These are phyloP conservation scores for Spinus olivaceus DNA, from an alignment of 2,797 vertebrate species.

Conservation along the genomic window DNA sequence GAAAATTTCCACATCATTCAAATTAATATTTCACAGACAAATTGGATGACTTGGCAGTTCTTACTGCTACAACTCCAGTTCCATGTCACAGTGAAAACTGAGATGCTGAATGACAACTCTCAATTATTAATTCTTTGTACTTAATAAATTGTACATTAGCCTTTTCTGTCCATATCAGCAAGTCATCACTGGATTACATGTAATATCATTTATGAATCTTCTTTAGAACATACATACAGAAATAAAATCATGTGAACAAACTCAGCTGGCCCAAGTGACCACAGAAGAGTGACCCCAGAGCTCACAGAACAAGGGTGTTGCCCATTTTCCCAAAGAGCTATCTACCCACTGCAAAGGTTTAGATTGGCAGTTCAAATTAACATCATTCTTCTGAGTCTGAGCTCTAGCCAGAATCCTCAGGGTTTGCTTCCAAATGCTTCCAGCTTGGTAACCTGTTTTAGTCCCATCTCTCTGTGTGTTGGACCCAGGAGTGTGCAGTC, in stretches of 20 bases:
- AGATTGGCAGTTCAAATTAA: background rate
- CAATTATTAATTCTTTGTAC: background rate
- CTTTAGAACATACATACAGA: background rate
- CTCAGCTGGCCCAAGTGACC: background rate
- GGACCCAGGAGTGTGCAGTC: background rate
- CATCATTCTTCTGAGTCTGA: background rate
- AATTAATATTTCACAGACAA: background rate
- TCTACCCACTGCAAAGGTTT: background rate
- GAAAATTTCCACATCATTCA: background rate
- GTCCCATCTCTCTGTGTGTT: background rate
- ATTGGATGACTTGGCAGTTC: background rate
- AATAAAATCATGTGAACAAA: background rate
- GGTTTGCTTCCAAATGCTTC: background rate
- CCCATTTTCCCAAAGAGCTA: background rate
- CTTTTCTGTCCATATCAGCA: background rate
- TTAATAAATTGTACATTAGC: background rate
- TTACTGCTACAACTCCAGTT: background rate
- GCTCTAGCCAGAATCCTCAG: background rate
- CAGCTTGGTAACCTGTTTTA: background rate
- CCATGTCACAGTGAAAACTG: background rate
- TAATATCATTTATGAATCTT: background rate
- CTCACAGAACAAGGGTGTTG: accelerated
- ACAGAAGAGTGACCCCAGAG: background rate
- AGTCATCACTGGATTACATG: background rate
- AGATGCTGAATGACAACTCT: background rate